Percentiles rank a stretch among this genome's conserved stretches.
These are phyloP conservation scores for Drosophila bunnanda DNA, from an alignment of 2,888 invertebrate species.

Conservation along the genomic window DNA sequence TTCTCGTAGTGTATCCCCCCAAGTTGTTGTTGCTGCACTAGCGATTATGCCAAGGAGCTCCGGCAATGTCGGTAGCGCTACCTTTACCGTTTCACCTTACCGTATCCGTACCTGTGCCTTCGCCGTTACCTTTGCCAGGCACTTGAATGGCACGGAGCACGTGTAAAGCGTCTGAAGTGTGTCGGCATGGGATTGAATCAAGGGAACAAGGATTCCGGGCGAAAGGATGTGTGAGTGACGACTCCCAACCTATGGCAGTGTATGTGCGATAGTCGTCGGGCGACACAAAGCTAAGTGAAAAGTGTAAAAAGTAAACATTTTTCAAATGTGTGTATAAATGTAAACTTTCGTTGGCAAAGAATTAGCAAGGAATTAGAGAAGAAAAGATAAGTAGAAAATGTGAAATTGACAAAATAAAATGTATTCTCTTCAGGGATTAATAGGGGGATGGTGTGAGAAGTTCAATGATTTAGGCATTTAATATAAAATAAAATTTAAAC, in stretches of 20 bases:
- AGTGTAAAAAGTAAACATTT: slow-evolving; percentile 45
- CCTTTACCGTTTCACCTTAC: slow-evolving; percentile 23
- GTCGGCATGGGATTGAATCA: slow-evolving; percentile 74
- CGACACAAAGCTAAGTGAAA: slow-evolving; percentile 47
- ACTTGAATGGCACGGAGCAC: slow-evolving; percentile 74
- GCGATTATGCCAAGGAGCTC: slow-evolving; percentile 77
- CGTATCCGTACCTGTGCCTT: background rate
- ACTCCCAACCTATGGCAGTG: slow-evolving; percentile 2
- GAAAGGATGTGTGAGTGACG: slow-evolving; percentile 4
- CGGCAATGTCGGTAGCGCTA: slow-evolving; percentile 46
- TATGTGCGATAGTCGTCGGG: slow-evolving; percentile 40
- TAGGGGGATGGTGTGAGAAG: background rate
- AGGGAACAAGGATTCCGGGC: slow-evolving; percentile 37
- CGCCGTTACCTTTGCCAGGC: slow-evolving; percentile 32
- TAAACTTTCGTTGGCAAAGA: slow-evolving; percentile 22
- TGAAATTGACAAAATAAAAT: slow-evolving; percentile 8
- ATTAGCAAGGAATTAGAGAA: slow-evolving; percentile 12
- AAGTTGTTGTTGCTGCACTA: slow-evolving; percentile 39
- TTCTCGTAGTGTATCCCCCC: slow-evolving; percentile 5
- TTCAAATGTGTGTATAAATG: slow-evolving; percentile 15
- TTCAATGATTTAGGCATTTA: background rate
- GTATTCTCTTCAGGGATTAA: background rate
- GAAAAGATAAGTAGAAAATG: slow-evolving; percentile 8
- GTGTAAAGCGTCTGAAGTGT: slow-evolving; percentile 78
- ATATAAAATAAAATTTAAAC: background rate